These are phyloP conservation scores for Drosophila kanekoi DNA, from an alignment of 2,888 invertebrate genomes.

Conservation along the genomic window DNA sequence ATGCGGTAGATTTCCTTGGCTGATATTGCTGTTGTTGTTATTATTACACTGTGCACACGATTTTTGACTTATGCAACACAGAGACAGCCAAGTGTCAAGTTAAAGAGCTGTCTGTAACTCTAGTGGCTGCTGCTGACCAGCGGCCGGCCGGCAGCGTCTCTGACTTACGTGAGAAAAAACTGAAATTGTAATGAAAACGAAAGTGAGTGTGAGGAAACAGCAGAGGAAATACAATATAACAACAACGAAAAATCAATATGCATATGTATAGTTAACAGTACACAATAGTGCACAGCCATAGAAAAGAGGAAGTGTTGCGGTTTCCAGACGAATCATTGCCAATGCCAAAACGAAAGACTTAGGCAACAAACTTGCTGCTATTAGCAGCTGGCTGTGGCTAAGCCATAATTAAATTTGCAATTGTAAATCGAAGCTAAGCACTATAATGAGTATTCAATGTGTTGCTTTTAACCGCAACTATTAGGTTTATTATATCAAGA, in stretches of 20 bases:
- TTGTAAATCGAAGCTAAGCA: too few species aligned
- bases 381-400: neutral
- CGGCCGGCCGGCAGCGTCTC: constrained; percentile 23
- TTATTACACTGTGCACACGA: constrained; percentile 47
- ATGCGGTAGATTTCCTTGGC: constrained; percentile 5
- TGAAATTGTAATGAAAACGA: constrained; percentile 64
- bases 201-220: constrained; percentile 51
- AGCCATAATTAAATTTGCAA: neutral
- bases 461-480: too few species aligned
- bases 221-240: constrained; percentile 38
- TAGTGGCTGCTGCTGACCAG: constrained; percentile 40
- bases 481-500: neutral
- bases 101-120: constrained; percentile 30
- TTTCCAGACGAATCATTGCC: constrained; percentile 18
- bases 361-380: constrained; percentile 62
- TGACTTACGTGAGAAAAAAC: constrained; percentile 60
- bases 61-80: constrained; percentile 40
- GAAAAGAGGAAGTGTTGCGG: constrained; percentile 36
- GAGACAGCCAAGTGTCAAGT: constrained; percentile 62
- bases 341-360: constrained; percentile 68
- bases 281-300: constrained; percentile 4
- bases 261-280: constrained; percentile 10
- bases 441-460: too few species aligned
- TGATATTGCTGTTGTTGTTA: neutral
- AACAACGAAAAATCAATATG: constrained; percentile 26